Evolutionary conservation across 2,113 vertebrate species (phyloP).

Genomic region (Sinocyclocheilus anophthalmus): DNA sequence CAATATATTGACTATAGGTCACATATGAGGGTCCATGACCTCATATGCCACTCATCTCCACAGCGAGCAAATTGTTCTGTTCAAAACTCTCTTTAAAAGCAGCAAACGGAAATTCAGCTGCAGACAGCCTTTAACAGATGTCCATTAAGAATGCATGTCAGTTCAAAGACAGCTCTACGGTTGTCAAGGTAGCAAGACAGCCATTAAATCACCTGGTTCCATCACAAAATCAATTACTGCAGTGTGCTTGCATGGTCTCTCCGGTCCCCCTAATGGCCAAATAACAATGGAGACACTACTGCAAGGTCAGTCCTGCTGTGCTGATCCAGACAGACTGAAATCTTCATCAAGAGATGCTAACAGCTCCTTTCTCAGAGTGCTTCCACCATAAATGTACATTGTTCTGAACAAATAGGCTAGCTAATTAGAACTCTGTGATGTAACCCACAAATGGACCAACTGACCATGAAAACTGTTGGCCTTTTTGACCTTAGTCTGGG

Average conservation of each 20-base stretch:
- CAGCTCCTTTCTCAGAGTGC: background rate
- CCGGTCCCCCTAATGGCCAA: conserved; percentile 79
- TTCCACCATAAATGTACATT: background rate
- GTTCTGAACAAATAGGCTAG: background rate
- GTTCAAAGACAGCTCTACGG: conserved; percentile 78
- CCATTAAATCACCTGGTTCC: conserved; percentile 92
- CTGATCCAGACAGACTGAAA: conserved; percentile 8
- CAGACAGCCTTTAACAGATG: conserved; percentile 27
- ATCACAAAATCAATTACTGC: conserved; percentile 97
- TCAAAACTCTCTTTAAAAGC: conserved; percentile 9
- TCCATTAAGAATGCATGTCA: conserved; percentile 41
- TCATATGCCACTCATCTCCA: background rate
- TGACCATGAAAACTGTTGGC: background rate
- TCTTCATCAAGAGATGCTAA: conserved; percentile 15
- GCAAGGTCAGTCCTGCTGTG: conserved; percentile 79
- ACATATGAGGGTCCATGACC: background rate
- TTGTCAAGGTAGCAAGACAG: conserved; percentile 81
- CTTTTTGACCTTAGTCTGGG: background rate
- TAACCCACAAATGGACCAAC: background rate
- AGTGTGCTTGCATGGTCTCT: conserved; percentile 81
- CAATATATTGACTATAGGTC: background rate
- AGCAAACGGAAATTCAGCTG: background rate
- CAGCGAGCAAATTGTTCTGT: background rate
- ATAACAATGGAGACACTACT: conserved; percentile 78
- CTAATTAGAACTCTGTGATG: background rate